Evolutionary conservation across 1,140 invertebrate genomes (phyloP), one percentile per base, ranked within the genome.

Genomic region (Anthonomus grandis): DNA sequence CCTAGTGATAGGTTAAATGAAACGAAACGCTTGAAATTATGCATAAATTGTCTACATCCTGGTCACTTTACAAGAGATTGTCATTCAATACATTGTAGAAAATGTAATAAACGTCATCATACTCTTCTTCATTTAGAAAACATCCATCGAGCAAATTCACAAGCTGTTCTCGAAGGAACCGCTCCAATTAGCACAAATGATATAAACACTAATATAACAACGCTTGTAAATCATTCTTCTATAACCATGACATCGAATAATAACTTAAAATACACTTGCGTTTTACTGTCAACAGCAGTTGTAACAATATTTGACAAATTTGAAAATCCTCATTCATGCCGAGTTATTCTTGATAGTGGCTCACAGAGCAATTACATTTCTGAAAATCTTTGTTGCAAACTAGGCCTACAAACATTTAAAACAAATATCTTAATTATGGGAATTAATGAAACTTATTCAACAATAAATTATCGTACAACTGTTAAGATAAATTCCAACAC

Each of bases 361-460:
- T 45, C 37, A 15, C 50, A 53, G 19, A 45, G 37, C 23, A 41
- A 53, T 17, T 53, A 45, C 15, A 53, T 53, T 48, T 53, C 36
- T 12, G 8, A 60, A 31, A 22, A 15, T 23, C 38, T 46, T 22
- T 31, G n/a, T 17, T 47, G 37, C 25, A 37, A 37, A 21, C 23
- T 56, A 13, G 24, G 48, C 18, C 12, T 56, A 31, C 42, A 12
- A 24, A 36, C n/a, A 37, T 2, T 21, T 15, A 25, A n/a, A n/a
- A n/a, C n/a, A n/a, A n/a, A n/a, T n/a, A n/a, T n/a, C n/a, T n/a
- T n/a, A n/a, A n/a, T n/a, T n/a, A n/a, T n/a, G n/a, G n/a, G 44
- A 22, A 56, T 48, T 21, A 4, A 45, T 15, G 8, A 23, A 12
- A 38, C 4, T 15, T 17, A 23, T 46, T 48, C 13, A 45, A 21